A percentile compares a stretch with the other conserved stretches of the same genome.
Conservation (phyloP, 1,140 invertebrate species). For the Elysia chlorotica region DNA sequence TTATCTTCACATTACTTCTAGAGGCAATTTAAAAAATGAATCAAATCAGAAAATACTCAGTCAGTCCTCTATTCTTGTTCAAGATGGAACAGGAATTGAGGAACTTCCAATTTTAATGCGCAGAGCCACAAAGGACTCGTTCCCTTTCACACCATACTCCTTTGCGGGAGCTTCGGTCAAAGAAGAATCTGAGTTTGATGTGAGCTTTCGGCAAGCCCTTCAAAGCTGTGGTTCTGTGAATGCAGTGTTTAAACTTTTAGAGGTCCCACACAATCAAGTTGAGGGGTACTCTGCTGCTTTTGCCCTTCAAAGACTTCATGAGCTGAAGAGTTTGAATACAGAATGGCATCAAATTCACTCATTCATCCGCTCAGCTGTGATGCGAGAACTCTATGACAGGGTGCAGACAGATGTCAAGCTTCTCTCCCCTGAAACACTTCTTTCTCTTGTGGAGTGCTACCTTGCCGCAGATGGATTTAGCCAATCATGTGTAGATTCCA, state of each 20-base stretch:
- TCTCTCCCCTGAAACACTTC: conserved; percentile 32
- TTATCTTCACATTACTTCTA: too few species aligned
- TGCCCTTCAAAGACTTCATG: conserved; percentile 65
- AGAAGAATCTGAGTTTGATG: conserved; percentile 51
- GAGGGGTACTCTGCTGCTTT: conserved; percentile 64
- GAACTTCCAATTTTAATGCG: conserved; percentile 74
- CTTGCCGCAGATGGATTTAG: conserved; percentile 29
- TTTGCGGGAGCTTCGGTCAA: conserved; percentile 20
- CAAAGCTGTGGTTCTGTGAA: conserved; percentile 46
- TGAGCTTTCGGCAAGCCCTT: conserved; percentile 58
- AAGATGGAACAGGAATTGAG: conserved; percentile 72
- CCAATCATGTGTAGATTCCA: conserved; percentile 15
- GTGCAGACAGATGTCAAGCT: conserved; percentile 30
- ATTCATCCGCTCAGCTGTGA: conserved; percentile 42
- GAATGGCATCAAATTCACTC: conserved; percentile 55
- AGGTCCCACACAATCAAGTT: conserved; percentile 65
- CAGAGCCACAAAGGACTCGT: conserved; percentile 56
- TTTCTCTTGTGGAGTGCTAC: conserved; percentile 35
- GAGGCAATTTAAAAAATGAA: too few species aligned
- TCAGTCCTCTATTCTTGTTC: conserved; percentile 69
- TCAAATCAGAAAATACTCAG: conserved; percentile 12
- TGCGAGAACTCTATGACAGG: conserved; percentile 47
- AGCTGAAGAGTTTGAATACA: conserved; percentile 64
- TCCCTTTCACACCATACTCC: conserved; percentile 26
- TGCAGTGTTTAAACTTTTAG: conserved; percentile 56